Base-by-base conservation (phyloP, 2,113 vertebrate genomes). In the Pelvicachromis taeniatus region DNA sequence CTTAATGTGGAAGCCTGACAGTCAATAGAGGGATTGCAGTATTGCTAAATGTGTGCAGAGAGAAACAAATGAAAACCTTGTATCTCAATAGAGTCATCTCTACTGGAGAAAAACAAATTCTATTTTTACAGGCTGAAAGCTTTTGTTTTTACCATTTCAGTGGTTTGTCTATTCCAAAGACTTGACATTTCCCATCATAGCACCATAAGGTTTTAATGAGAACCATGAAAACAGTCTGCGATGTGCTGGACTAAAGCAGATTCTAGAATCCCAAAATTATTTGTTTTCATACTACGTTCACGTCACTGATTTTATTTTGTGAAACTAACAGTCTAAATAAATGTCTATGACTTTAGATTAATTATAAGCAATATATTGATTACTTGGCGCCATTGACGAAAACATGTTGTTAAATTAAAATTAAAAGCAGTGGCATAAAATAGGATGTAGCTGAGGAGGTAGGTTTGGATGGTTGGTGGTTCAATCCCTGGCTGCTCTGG, bases 1-100 rank as follows among this genome's bases (percentile, higher is more conserved):
- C 56, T 88, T 45, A 87, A 82, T 45, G 53, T 83, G 78, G 68
- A 77, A 70, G 58, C 79, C 75, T 55, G 42, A 70, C 38, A 70
- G 80, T 79, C 79, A 89, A 84, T 33, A 1, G n/a, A 82, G 73
- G 61, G 59, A 78, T 83, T 84, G 81, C 13, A 55, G 55, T n/a
- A 31, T 17, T 77, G 73, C 31, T 86, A 52, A 90, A 83, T 75
- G 45, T 82, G 82, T 45, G 29, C 56, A 21, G 48, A 50, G 38
- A 19, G 73, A 55, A 40, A 61, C 9, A 5, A 83, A 86, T 83
- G 59, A 77, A 83, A 87, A 78, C 81, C 55, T 38, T 52, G 59
- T 38, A 73, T 82, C 70, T 68, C n/a, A 54, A 77, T 48, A 45
- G 78, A 83, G 58, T 19, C 50, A 2, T 58, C 23, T 42, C 78